phyloP scores from a whole-genome alignment of 2,888 invertebrate genomes.

The Pinctada fucata region DNA sequence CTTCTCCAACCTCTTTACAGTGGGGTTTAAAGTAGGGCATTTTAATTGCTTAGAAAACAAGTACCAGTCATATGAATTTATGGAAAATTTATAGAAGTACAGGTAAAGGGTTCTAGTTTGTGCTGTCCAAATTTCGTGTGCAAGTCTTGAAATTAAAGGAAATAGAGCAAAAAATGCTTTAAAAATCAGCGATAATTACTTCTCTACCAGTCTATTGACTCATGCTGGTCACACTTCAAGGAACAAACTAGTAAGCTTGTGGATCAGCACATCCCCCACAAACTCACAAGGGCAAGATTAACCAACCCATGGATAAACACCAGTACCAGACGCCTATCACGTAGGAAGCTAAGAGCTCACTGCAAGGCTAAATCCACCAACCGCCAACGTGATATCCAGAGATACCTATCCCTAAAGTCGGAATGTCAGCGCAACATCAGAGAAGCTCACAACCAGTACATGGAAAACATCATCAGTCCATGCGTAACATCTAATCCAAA shows the following conservation, averaged over 20 bases:
- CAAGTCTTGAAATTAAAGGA: no score
- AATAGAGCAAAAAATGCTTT: no score
- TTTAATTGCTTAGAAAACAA: no score
- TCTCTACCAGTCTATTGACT: neutral
- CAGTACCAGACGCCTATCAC: neutral
- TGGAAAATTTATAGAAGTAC: no score
- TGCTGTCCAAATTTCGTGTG: no score
- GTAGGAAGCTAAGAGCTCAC: neutral
- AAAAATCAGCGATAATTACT: no score
- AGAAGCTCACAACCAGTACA: neutral
- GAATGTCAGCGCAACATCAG: neutral
- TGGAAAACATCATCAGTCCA: neutral
- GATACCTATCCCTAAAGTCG: neutral
- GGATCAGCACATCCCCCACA: neutral
- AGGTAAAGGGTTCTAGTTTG: no score
- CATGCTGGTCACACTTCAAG: neutral
- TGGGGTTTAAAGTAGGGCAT: no score
- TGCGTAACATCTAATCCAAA: neutral
- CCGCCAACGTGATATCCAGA: neutral
- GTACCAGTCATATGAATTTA: no score
- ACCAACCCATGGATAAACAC: slow-evolving; percentile 1
- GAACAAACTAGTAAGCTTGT: neutral
- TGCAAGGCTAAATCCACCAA: neutral
- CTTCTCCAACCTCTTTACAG: no score
- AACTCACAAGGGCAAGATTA: neutral